phyloP scores from a whole-genome alignment of 2,888 invertebrate species.

The Protophormia terraenovae region DNA sequence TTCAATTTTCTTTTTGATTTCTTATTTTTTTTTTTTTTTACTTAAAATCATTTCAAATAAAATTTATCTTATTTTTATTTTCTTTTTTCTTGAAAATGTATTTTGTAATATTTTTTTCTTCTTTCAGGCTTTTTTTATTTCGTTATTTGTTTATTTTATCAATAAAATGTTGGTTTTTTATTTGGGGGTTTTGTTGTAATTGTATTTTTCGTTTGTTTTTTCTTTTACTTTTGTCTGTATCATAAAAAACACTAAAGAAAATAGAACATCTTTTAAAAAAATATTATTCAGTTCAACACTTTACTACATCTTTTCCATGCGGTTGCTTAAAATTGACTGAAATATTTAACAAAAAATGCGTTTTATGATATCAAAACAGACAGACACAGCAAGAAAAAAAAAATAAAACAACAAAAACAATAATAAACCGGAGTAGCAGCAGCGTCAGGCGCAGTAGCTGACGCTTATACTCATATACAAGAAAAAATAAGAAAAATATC shows the following conservation, averaged over 20 bases:
- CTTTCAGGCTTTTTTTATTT: neutral
- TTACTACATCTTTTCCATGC: conserved; percentile 41
- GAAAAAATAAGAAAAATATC: neutral
- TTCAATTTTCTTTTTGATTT: too few relatives aligned
- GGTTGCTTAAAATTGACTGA: conserved; percentile 55
- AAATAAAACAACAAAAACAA: neutral
- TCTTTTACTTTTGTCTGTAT: neutral
- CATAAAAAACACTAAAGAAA: neutral
- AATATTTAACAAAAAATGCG: conserved; percentile 52
- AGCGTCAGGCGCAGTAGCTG: neutral
- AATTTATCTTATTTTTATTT: neutral
- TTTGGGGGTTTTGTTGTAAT: neutral
- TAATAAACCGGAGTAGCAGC: neutral
- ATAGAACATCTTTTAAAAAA: neutral
- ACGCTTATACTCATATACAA: too few relatives aligned
- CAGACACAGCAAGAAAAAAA: neutral
- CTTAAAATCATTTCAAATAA: neutral
- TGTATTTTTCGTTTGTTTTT: neutral
- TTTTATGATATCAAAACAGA: conserved; percentile 62
- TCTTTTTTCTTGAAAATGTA: neutral
- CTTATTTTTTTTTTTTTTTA: neutral
- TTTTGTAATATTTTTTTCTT: neutral
- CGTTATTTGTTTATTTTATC: neutral
- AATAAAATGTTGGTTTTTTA: neutral
- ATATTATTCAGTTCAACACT: neutral